These are phyloP conservation scores for Tryphoninae sp. DNA, from an alignment of 2,888 invertebrate genomes.

Conservation along the genomic window DNA sequence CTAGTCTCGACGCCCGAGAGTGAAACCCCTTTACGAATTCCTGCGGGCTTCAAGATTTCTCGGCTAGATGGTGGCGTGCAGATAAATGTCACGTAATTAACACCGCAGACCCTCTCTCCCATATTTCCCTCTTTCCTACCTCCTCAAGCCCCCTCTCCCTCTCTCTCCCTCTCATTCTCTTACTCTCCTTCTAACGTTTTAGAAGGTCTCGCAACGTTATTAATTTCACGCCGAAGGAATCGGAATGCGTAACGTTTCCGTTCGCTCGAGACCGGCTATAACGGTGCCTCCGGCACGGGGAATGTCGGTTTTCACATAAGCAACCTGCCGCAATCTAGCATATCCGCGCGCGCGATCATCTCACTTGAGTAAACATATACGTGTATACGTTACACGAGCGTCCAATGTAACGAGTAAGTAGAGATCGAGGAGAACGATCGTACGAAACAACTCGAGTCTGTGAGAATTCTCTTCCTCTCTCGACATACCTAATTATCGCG, in stretches of 20 bases:
- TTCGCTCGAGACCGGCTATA: constrained; percentile 36
- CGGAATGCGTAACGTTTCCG: constrained; percentile 74
- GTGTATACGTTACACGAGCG: too few species aligned
- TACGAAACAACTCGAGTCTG: background rate
- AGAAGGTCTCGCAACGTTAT: constrained; percentile 69
- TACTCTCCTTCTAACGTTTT: constrained; percentile 39
- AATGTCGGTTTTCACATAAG: constrained; percentile 51
- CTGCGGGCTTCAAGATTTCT: constrained; percentile 74
- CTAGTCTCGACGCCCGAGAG: constrained; percentile 33
- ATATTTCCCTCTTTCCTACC: constrained; percentile 31
- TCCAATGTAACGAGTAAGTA: too few species aligned
- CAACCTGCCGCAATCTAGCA: constrained; percentile 63
- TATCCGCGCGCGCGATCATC: constrained; percentile 59
- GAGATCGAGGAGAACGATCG: too few species aligned
- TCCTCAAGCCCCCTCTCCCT: constrained; percentile 11
- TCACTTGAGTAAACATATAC: too few species aligned
- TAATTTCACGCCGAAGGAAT: constrained; percentile 76
- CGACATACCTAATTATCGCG: background rate
- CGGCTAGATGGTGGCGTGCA: constrained; percentile 73
- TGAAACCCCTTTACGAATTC: constrained; percentile 68
- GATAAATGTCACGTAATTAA: constrained; percentile 79
- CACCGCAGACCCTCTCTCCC: constrained; percentile 62
- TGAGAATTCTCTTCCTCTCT: constrained; percentile 13
- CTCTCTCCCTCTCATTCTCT: background rate
- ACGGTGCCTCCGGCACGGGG: background rate